Conservation (phyloP, 30 jellyfish, hydroid and myxozoan species). For the Pelagia noctiluca region DNA sequence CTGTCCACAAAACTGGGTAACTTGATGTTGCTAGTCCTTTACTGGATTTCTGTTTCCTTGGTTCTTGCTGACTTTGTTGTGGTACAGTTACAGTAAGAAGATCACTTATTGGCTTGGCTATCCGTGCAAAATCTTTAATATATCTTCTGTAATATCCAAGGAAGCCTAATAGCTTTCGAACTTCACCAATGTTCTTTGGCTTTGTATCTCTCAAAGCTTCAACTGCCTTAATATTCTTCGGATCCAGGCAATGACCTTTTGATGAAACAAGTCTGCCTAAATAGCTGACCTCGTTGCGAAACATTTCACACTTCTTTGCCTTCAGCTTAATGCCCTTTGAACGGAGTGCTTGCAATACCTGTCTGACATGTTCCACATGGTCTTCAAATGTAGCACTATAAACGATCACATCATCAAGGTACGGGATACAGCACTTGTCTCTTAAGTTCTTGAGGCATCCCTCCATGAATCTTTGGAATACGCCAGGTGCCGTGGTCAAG, state of each 20-base stretch:
- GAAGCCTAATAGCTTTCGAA: slow-evolving; percentile 43
- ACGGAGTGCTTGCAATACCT: slow-evolving; percentile 16
- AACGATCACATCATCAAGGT: slow-evolving; percentile 61
- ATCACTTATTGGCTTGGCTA: slow-evolving; percentile 47
- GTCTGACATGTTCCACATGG: slow-evolving; percentile 40
- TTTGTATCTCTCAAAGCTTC: not conserved
- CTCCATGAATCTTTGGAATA: slow-evolving; percentile 73
- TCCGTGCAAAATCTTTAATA: slow-evolving; percentile 38
- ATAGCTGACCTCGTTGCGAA: slow-evolving; percentile 25
- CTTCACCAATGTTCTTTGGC: slow-evolving; percentile 40
- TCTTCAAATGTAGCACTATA: slow-evolving; percentile 18
- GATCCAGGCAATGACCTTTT: slow-evolving; percentile 33
- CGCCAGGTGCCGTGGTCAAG: slow-evolving; percentile 71
- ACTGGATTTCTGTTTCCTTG: not conserved
- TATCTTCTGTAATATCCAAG: too few relatives aligned
- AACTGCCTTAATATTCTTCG: slow-evolving; percentile 24
- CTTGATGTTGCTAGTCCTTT: not conserved
- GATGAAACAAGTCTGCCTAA: slow-evolving; percentile 32
- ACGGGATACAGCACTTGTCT: slow-evolving; percentile 51
- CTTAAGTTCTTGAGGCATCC: slow-evolving; percentile 36
- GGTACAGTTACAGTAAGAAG: not conserved
- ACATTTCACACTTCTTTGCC: slow-evolving; percentile 34
- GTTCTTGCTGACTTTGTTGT: not conserved
- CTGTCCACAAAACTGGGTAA: not conserved
- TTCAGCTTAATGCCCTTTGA: not conserved